Conservation (phyloP, 2,888 invertebrate species). For the Miltochrista miniata region DNA sequence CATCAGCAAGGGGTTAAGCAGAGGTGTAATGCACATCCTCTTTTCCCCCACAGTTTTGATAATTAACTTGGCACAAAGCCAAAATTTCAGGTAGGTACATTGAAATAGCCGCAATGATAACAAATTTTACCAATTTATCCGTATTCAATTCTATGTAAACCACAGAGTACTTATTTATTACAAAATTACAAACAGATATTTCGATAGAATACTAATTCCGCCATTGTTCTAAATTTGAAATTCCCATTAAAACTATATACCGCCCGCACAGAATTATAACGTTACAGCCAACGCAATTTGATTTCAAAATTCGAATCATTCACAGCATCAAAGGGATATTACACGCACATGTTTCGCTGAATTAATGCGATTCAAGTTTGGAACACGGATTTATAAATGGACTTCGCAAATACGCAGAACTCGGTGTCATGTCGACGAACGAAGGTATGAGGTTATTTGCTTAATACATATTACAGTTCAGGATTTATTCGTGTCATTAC, state of each 20-base stretch:
- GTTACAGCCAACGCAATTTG: slow-evolving; percentile 16
- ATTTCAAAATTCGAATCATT: slow-evolving; percentile 27
- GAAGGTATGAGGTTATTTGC: slow-evolving; percentile 25
- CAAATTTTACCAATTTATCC: too few species aligned
- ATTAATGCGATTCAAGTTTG: slow-evolving; percentile 33
- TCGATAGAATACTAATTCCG: neutral
- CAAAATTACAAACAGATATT: neutral
- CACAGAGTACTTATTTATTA: too few species aligned
- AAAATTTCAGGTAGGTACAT: too few species aligned
- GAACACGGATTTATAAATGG: slow-evolving; percentile 26
- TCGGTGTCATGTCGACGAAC: slow-evolving; percentile 21
- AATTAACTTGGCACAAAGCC: too few species aligned
- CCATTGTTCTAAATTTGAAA: slow-evolving; percentile 10
- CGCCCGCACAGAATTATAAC: slow-evolving; percentile 13
- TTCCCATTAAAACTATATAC: slow-evolving; percentile 18
- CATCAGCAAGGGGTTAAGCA: too few species aligned
- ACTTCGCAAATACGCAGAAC: slow-evolving; percentile 19
- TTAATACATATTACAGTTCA: neutral
- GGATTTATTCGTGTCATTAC: neutral
- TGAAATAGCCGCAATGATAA: too few species aligned
- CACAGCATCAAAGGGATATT: slow-evolving; percentile 28
- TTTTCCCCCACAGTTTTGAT: too few species aligned
- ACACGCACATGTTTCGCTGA: slow-evolving; percentile 25
- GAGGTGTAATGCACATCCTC: too few species aligned
- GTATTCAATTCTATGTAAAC: too few species aligned